Base-by-base conservation (phyloP, 1,140 invertebrate species). In the Heliconius nattereri region DNA sequence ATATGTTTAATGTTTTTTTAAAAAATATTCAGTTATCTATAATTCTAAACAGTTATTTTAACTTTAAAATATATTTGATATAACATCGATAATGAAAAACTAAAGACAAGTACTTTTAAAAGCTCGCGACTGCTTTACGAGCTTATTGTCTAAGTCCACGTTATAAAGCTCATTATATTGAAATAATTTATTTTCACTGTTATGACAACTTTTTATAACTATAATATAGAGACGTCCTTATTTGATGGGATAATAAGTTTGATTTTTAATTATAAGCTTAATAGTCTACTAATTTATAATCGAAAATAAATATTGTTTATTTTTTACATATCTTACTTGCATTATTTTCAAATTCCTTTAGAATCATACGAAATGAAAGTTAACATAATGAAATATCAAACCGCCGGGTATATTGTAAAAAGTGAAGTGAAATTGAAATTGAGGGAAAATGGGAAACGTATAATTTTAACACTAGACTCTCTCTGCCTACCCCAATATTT, bases 61-160 rank as follows among this genome's bases (percentile, higher is more conserved):
- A 66, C 60, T 29, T 29, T 66, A 23, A 26, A 66, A 26, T 26
- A 66, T 66, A 66, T 66, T 66, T 66, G 16, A 29, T 0, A 3
- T 66, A 66, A 66, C 60, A 6, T 26, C 60, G 9, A 66, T 66
- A 66, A 13, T 66, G 60, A 26, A 13, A 66, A 66, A 29, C 60
- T 66, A 5, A 35, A 66, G 23, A 66, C 3, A 26, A 23, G 45
- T 54, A 60, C 72, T 71, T 75, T 57, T 52, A 73, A 76, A 75
- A 71, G 19, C 76, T 66, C 23, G 2, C n/a, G 2, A 26, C 9
- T 66, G 71, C 73, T 81, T 81, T 81, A 81, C 74, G 80, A 76
- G 60, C 74, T 52, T 71, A 77, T 80, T 80, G 72, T 80, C 75
- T 80, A 76, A 76, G 49, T 54, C 19, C 45, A 29, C 54, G 76